These are phyloP conservation scores for Ramphastos sulfuratus DNA, from an alignment of 2,113 vertebrate genomes.

Conservation along the genomic window DNA sequence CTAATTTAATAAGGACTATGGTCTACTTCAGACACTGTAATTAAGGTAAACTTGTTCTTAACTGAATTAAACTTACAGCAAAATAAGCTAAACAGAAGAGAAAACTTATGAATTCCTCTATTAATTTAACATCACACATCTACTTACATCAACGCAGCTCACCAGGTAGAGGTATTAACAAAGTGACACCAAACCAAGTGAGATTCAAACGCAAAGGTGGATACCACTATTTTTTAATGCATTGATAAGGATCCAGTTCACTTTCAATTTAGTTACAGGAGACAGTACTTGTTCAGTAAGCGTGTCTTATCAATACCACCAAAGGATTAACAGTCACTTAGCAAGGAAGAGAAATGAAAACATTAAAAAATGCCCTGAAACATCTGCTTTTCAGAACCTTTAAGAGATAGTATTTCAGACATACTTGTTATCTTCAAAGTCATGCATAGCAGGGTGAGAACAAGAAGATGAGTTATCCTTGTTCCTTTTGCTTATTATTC, in stretches of 20 bases:
- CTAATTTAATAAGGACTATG: not conserved
- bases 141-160: not conserved
- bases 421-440: conserved; percentile 95
- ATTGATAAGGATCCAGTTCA: not conserved
- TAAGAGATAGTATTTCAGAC: conserved; percentile 56
- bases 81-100: not conserved
- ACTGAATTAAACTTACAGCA: not conserved
- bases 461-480: conserved; percentile 89
- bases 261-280: not conserved
- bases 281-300: not conserved
- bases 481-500: conserved; percentile 98
- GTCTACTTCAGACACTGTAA: not conserved
- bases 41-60: not conserved
- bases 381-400: not conserved
- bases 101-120: not conserved
- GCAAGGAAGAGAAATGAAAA: not conserved
- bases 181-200: not conserved
- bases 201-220: not conserved
- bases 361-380: not conserved
- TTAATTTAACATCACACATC: not conserved
- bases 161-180: not conserved
- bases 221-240: not conserved
- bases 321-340: not conserved
- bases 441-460: conserved; percentile 93
- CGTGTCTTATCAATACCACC: not conserved